A percentile compares a stretch with the other conserved stretches of the same genome.
phyloP scores from a whole-genome alignment of 64 coral and sea anemone species.

The Trachythela sp. region DNA sequence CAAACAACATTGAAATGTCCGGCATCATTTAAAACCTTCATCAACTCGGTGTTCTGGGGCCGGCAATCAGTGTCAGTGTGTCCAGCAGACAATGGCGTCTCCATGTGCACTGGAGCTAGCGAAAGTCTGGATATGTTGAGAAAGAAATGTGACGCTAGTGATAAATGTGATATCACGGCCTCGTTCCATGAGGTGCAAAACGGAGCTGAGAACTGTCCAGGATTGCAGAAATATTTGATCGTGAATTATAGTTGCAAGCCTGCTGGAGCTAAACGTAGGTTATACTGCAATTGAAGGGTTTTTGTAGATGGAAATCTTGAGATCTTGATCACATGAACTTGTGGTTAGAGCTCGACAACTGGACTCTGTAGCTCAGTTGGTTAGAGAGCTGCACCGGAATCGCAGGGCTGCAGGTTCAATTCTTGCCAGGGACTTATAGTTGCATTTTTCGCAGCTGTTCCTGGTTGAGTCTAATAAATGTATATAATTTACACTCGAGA shows the following conservation, averaged over 20 bases:
- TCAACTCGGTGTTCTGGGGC: conserved; percentile 98
- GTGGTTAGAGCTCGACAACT: no score
- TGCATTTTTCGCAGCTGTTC: no score
- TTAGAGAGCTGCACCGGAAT: no score
- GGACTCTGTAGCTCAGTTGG: no score
- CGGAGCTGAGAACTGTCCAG: conserved; percentile 91
- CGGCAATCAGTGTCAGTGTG: conserved; percentile 78
- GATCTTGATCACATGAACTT: no score
- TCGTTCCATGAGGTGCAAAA: conserved; percentile 75
- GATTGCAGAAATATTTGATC: conserved; percentile 85
- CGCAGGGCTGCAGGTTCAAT: no score
- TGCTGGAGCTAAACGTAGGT: neutral
- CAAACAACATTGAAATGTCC: conserved; percentile 83
- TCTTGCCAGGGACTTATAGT: no score
- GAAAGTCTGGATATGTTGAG: conserved; percentile 91
- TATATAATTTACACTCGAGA: no score
- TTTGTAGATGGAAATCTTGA: no score
- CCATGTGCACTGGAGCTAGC: conserved; percentile 90
- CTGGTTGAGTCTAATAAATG: no score
- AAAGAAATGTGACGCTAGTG: conserved; percentile 77
- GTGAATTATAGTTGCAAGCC: conserved; percentile 96
- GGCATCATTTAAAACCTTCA: conserved; percentile 80
- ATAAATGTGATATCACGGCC: conserved; percentile 74
- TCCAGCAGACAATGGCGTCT: conserved; percentile 77
- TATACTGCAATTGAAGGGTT: neutral